Conservation (phyloP, 2,888 invertebrate species). For the Rhamnusium bicolor region DNA sequence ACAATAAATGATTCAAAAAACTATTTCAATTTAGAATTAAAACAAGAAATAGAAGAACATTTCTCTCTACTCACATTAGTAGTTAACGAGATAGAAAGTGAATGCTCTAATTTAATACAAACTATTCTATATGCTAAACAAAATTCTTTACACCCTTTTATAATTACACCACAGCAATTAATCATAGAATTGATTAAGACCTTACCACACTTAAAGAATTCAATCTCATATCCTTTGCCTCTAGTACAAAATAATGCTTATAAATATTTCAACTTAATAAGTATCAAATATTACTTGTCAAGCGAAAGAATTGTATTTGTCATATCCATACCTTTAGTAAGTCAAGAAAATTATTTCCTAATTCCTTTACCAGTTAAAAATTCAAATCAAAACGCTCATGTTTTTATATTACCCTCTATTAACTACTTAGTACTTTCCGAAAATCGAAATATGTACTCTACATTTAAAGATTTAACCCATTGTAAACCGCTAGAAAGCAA, state of each 20-base stretch:
- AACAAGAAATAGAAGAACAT: constrained; percentile 35
- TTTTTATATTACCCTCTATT: constrained; percentile 11
- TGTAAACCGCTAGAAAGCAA: not conserved
- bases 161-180: constrained; percentile 36
- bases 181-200: constrained; percentile 27
- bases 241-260: not conserved
- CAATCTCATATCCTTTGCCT: not conserved
- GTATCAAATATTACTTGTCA: not conserved
- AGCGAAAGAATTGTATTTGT: not conserved
- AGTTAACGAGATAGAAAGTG: constrained; percentile 23
- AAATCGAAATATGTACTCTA: not conserved
- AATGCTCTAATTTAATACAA: constrained; percentile 15
- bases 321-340: not conserved
- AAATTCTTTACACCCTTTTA: constrained; percentile 34
- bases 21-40: constrained; percentile 31
- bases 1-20: not conserved
- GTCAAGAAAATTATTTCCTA: not conserved
- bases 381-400: not conserved
- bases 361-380: constrained; percentile 17
- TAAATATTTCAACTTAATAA: not conserved
- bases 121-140: constrained; percentile 32
- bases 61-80: constrained; percentile 30
- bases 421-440: constrained; percentile 22
- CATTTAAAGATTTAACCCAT: not conserved
- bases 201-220: not conserved